Evolutionary conservation across 1,140 invertebrate species (phyloP), one percentile per base, ranked within the genome.

Genomic region (Zaprionus vittiger): DNA sequence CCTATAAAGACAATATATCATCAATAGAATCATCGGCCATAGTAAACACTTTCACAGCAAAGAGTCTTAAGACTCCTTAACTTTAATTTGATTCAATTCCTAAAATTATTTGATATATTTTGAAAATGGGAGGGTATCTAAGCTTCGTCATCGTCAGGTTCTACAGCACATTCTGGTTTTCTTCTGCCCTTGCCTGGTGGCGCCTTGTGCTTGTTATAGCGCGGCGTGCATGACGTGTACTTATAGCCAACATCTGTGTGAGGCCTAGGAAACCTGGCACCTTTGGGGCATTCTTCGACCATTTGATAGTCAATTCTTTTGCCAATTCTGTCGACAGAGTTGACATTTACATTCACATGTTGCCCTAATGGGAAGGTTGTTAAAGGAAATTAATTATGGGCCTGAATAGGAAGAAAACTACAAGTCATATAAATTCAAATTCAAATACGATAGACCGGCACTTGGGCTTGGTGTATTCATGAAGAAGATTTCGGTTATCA

Each of bases 261-360:
- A 47, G 47, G 47, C 20, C 47, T n/a, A 52, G 47, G 47, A 52
- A 52, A 52, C 47, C 47, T 52, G 47, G 47, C 26, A 37, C 62
- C 56, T 54, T 11, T 12, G 28, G 28, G 47, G 20, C 62, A 73
- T 57, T 65, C 38, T 6, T 4, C 14, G 34, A 31, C 44, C 47
- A 70, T 70, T 70, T 70, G 57, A 62, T 70, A 54, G 47, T 31
- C 22, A 70, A 52, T 62, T 62, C 54, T 44, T 67, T 47, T 55
- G 31, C 6, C 41, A 22, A 52, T 41, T 41, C 47, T 22, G 47
- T 41, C 6, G 9, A n/a, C 22, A 31, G n/a, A 26, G 15, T 17
- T 59, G 28, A 47, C 52, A 17, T 70, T 63, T 38, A 49, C 59
- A 70, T 74, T 70, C 38, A 15, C 22, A 26, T 61, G 17, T 55